Evolutionary conservation across 2,888 invertebrate species (phyloP).

Genomic region (Diploptera punctata): DNA sequence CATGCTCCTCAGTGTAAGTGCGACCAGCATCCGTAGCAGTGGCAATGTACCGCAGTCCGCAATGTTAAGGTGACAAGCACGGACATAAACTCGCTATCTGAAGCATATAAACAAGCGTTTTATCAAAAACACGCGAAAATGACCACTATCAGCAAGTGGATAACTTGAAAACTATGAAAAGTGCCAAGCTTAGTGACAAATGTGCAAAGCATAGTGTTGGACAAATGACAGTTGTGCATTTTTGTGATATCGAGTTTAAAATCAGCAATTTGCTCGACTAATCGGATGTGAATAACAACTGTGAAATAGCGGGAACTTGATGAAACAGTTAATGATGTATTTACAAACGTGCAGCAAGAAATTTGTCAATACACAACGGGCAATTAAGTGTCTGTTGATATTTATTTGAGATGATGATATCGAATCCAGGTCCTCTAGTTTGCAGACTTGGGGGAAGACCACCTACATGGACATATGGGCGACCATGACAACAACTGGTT

Average conservation of each 20-base stretch:
- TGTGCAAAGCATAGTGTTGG: neutral
- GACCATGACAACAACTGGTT: conserved; percentile 11
- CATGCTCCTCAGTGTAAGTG: neutral
- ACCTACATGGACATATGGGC: conserved; percentile 1
- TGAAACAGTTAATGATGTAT: neutral
- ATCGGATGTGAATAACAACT: neutral
- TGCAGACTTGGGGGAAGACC: conserved; percentile 8
- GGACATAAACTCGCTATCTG: too few species aligned
- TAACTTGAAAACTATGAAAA: neutral
- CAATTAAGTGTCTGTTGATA: neutral
- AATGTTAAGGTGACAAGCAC: too few species aligned
- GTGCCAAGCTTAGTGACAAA: neutral
- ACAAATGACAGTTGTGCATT: neutral
- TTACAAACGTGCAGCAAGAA: neutral
- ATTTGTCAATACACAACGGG: neutral
- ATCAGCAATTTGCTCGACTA: neutral
- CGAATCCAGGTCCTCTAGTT: neutral
- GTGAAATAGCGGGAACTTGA: neutral
- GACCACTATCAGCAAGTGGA: too few species aligned
- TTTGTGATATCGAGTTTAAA: neutral
- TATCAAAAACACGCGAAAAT: too few species aligned
- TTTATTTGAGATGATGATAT: neutral
- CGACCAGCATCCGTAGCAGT: conserved; percentile 9
- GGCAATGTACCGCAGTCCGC: neutral
- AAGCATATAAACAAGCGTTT: too few species aligned